phyloP scores from a whole-genome alignment of 2,888 invertebrate species.

The Thecocarcelia acutangulata region DNA sequence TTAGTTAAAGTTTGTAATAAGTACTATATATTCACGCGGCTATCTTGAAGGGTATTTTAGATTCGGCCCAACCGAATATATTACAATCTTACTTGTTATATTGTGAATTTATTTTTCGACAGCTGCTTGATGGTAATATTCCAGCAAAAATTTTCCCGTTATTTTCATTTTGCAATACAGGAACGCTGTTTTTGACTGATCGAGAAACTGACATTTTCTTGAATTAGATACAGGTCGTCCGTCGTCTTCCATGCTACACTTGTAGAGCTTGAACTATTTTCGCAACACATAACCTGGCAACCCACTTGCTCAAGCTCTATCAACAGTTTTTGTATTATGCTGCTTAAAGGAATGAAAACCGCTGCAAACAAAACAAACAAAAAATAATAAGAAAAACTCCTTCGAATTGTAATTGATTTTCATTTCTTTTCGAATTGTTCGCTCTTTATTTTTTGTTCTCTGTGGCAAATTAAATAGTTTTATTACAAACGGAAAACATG shows the following conservation, averaged over 20 bases:
- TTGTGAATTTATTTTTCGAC: too few species aligned
- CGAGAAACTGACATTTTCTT: too few species aligned
- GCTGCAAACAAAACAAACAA: neutral
- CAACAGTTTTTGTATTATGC: neutral
- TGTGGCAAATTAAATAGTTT: constrained; percentile 66
- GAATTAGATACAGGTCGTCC: too few species aligned
- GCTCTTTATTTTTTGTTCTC: constrained; percentile 18
- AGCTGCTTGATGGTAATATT: too few species aligned
- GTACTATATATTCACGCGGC: too few species aligned
- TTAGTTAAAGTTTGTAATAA: too few species aligned
- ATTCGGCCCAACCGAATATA: too few species aligned
- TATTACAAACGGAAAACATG: constrained; percentile 67
- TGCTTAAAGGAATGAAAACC: constrained; percentile 31
- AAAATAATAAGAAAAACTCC: neutral
- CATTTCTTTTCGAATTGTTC: constrained; percentile 15
- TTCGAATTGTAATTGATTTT: constrained; percentile 66
- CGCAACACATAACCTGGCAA: constrained; percentile 30
- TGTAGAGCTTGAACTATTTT: neutral
- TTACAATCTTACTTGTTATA: too few species aligned
- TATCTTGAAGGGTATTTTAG: too few species aligned
- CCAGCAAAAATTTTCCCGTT: too few species aligned
- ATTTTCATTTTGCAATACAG: too few species aligned
- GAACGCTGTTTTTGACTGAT: too few species aligned
- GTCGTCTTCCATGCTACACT: neutral
- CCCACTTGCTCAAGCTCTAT: constrained; percentile 19